Conservation (phyloP, 2,888 invertebrate species). For the Thera obeliscata region DNA sequence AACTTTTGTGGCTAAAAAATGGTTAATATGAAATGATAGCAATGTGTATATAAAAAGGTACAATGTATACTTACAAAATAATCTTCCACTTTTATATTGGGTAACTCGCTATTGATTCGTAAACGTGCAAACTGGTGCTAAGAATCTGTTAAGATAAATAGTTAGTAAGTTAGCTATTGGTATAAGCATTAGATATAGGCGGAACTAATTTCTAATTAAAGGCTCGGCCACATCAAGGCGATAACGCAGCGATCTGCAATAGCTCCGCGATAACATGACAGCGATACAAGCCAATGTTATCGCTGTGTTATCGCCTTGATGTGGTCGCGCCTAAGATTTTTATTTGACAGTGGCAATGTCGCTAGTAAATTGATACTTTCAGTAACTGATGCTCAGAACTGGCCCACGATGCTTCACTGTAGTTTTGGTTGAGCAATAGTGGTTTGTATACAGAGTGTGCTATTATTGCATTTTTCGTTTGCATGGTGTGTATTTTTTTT, state of each 20-base stretch:
- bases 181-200: neutral
- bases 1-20: too few relatives aligned
- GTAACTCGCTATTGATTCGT: too few relatives aligned
- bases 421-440: conserved; percentile 16
- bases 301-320: too few relatives aligned
- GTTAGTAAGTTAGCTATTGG: neutral
- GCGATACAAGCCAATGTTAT: too few relatives aligned
- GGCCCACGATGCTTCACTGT: conserved; percentile 10
- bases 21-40: too few relatives aligned
- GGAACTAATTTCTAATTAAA: neutral
- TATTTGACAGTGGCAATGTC: neutral
- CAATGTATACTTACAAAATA: too few relatives aligned
- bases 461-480: neutral
- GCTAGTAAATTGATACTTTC: neutral
- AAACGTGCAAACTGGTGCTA: neutral
- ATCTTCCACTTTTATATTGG: too few relatives aligned
- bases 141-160: neutral
- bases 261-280: too few relatives aligned
- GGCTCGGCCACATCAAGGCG: too few relatives aligned
- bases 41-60: too few relatives aligned
- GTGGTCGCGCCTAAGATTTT: too few relatives aligned
- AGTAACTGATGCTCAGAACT: neutral
- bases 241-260: too few relatives aligned
- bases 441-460: conserved; percentile 5
- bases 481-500: neutral